phyloP scores from a whole-genome alignment of 1,140 invertebrate species.

The Eueides isabella region DNA sequence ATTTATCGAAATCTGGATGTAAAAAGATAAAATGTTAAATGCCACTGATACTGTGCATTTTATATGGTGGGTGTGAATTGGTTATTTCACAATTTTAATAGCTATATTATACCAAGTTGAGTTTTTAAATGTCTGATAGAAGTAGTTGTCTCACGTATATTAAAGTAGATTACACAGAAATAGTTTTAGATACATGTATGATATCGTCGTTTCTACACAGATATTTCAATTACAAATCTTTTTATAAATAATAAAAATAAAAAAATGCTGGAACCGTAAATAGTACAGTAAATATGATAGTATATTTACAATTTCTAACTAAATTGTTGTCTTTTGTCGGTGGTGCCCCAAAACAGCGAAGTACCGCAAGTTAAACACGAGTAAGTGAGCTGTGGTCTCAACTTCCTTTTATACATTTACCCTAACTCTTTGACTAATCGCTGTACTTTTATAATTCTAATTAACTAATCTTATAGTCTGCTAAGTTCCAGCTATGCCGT shows the following conservation, averaged over 20 bases:
- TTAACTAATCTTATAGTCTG: slow-evolving; percentile 51
- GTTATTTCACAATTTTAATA: slow-evolving; percentile 9
- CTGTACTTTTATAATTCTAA: slow-evolving; percentile 73
- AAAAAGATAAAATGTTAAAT: background rate
- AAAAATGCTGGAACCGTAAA: slow-evolving; percentile 46
- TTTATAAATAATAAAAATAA: slow-evolving; percentile 17
- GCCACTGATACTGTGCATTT: background rate
- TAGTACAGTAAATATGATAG: slow-evolving; percentile 29
- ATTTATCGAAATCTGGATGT: background rate
- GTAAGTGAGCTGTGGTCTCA: slow-evolving; percentile 85
- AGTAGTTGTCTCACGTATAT: slow-evolving; percentile 2
- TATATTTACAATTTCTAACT: slow-evolving; percentile 64
- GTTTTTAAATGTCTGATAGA: background rate
- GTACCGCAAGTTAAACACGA: slow-evolving; percentile 81
- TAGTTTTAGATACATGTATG: slow-evolving; percentile 14
- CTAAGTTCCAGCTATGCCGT: slow-evolving; percentile 62
- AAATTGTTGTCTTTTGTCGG: slow-evolving; percentile 83
- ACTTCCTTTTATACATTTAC: slow-evolving; percentile 72
- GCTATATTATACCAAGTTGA: background rate
- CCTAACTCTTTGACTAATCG: slow-evolving; percentile 74
- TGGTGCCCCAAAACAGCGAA: slow-evolving; percentile 82
- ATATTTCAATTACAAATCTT: slow-evolving; percentile 1
- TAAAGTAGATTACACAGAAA: slow-evolving; percentile 3
- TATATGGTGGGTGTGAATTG: slow-evolving; percentile 9
- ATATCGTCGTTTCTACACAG: background rate